These are phyloP conservation scores for Nymphalis urticae DNA, from an alignment of 2,888 invertebrate species.

Conservation along the genomic window DNA sequence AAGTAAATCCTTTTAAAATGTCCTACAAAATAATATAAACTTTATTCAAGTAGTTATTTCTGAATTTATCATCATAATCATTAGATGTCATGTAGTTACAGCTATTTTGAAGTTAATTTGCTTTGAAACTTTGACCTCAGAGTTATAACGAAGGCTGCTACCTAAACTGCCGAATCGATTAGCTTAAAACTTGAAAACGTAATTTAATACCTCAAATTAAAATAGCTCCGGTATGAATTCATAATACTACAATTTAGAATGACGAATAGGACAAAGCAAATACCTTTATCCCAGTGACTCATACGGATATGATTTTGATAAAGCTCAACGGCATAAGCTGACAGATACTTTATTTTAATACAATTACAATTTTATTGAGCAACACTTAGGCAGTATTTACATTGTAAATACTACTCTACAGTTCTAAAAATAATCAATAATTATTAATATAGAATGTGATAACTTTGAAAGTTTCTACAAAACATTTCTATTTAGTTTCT, in stretches of 20 bases:
- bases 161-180: constrained; percentile 45
- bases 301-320: constrained; percentile 9
- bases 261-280: constrained; percentile 23
- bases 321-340: neutral
- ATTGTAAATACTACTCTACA: too few species aligned
- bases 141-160: constrained; percentile 47
- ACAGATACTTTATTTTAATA: neutral
- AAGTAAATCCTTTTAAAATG: neutral
- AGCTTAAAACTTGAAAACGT: constrained; percentile 48
- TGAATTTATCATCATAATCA: constrained; percentile 25
- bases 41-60: constrained; percentile 24
- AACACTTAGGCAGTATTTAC: too few species aligned
- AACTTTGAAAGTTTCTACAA: too few species aligned
- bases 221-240: constrained; percentile 26
- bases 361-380: neutral
- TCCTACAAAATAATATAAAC: constrained; percentile 1
- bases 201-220: constrained; percentile 30
- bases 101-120: constrained; percentile 30
- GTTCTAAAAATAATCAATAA: too few species aligned
- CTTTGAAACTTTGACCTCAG: constrained; percentile 41
- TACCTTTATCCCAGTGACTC: constrained; percentile 11
- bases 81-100: constrained; percentile 20
- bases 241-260: constrained; percentile 26
- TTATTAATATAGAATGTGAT: too few species aligned
- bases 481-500: too few species aligned